Evolutionary conservation across 2,797 vertebrate species (phyloP).

Genomic region (Bovichtus variegatus): DNA sequence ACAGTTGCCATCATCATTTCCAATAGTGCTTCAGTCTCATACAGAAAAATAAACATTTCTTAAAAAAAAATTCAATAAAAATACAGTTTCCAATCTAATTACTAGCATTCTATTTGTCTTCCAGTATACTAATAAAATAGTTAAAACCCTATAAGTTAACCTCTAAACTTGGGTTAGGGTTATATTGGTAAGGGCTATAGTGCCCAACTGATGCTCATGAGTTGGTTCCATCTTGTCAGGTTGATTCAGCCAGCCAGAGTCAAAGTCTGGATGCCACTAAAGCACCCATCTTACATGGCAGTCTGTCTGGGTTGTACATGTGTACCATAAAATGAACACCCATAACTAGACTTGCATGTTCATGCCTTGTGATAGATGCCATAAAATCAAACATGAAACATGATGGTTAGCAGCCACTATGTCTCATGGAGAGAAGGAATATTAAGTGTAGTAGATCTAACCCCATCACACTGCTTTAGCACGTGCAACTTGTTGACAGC

Average conservation of each 20-base stretch:
- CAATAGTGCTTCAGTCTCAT: background rate
- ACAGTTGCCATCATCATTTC: background rate
- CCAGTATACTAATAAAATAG: background rate
- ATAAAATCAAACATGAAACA: background rate
- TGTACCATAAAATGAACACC: background rate
- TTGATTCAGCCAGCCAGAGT: conserved; percentile 5
- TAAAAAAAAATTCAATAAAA: background rate
- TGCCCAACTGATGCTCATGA: conserved; percentile 18
- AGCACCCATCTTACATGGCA: background rate
- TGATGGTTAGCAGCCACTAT: background rate
- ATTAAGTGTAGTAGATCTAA: background rate
- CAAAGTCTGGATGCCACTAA: conserved; percentile 11
- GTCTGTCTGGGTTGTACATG: background rate
- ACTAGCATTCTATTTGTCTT: background rate
- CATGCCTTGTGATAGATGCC: background rate
- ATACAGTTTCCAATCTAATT: background rate
- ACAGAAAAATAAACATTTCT: background rate
- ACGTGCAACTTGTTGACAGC: conserved; percentile 20
- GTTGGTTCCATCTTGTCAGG: conserved; percentile 16
- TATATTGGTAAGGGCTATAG: background rate
- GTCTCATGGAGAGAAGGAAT: background rate
- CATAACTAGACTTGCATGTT: background rate
- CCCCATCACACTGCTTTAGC: background rate
- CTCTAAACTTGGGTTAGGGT: background rate
- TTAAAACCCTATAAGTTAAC: background rate